These are phyloP conservation scores for Rhodeus uyekii DNA, from an alignment of 2,797 vertebrate species.

Conservation along the genomic window DNA sequence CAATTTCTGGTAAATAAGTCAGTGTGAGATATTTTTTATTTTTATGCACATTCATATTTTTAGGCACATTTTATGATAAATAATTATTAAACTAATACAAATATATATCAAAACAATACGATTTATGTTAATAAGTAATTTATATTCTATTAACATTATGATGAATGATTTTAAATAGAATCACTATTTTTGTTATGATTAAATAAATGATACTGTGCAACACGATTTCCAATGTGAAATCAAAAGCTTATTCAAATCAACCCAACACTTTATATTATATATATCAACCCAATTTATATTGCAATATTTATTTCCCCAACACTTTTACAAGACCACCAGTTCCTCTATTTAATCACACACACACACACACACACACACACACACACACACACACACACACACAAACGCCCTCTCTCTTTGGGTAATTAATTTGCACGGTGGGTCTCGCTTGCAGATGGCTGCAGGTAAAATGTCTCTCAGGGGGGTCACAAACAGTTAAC, in stretches of 20 bases:
- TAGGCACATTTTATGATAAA: neutral
- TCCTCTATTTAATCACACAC: constrained; percentile 27
- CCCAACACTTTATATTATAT: too few relatives aligned
- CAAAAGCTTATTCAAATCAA: too few relatives aligned
- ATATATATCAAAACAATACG: neutral
- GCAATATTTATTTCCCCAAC: neutral
- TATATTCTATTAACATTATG: neutral
- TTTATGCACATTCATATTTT: too few relatives aligned
- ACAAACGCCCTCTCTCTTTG: neutral
- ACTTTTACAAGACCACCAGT: constrained; percentile 6
- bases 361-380: neutral
- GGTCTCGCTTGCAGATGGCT: constrained; percentile 47
- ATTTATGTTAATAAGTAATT: neutral
- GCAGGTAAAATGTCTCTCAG: constrained; percentile 50
- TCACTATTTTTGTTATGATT: neutral
- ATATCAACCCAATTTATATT: neutral
- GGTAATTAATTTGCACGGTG: constrained; percentile 45
- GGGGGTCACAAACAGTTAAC: constrained; percentile 47
- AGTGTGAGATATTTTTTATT: neutral
- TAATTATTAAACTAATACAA: neutral
- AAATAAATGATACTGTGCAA: neutral
- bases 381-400: neutral
- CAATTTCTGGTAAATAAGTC: neutral
- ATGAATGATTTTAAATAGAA: neutral
- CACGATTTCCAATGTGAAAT: neutral